Evolutionary conservation across 2,797 vertebrate species (phyloP).

Genomic region (Chelmon rostratus): DNA sequence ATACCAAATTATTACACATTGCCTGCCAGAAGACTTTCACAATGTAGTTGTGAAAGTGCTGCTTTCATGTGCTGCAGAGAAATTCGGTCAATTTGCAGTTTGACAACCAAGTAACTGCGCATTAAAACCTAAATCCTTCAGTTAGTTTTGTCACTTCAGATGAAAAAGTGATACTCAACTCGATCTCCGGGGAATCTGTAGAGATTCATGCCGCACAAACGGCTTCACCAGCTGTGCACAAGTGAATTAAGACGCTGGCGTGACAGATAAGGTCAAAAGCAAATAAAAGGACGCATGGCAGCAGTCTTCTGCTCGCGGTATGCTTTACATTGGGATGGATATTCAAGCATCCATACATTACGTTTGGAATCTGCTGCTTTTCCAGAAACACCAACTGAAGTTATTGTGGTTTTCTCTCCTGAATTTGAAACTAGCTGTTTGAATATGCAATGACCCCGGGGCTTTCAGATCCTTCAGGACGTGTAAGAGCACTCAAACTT

Average conservation of each 20-base stretch:
- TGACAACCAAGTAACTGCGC: conserved; percentile 67
- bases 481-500: too few species aligned
- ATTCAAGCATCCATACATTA: conserved; percentile 32
- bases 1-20: conserved; percentile 27
- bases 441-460: background rate
- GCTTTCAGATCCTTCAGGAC: background rate
- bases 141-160: conserved; percentile 42
- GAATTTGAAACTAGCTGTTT: conserved; percentile 1
- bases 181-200: conserved; percentile 14
- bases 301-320: conserved; percentile 27
- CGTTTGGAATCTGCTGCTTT: conserved; percentile 25
- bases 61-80: conserved; percentile 33
- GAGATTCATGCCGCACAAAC: conserved; percentile 43
- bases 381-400: background rate
- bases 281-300: conserved; percentile 51
- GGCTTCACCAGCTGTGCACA: conserved; percentile 53
- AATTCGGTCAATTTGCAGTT: conserved; percentile 42
- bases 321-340: conserved; percentile 38
- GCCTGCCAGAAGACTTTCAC: conserved; percentile 40
- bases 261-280: conserved; percentile 59
- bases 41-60: conserved; percentile 26
- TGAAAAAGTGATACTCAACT: conserved; percentile 34
- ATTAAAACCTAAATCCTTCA: conserved; percentile 55
- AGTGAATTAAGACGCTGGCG: conserved; percentile 59
- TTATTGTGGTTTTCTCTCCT: conserved; percentile 14